Conservation (phyloP, 2,797 vertebrate genomes). For the Sebastes jordani region DNA sequence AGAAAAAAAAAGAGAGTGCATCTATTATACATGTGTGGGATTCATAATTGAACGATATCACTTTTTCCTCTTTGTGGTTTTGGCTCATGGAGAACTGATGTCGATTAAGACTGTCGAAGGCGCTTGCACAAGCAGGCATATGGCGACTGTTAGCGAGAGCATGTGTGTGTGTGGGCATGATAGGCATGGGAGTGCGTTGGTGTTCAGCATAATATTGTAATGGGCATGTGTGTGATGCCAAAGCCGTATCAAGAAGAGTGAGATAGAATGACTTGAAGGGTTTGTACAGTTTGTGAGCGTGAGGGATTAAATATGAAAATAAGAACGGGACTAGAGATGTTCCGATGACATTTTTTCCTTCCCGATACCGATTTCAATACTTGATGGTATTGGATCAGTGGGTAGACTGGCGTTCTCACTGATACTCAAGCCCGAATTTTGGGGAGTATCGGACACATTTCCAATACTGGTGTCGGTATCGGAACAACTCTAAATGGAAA, state of each 20-base stretch:
- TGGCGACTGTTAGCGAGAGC: constrained; percentile 22
- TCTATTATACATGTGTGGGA: constrained; percentile 74
- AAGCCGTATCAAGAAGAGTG: not conserved
- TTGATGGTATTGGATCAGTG: no score
- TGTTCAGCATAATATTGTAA: constrained; percentile 7
- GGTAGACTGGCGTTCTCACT: no score
- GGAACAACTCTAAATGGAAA: no score
- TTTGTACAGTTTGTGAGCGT: not conserved
- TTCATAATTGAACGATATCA: constrained; percentile 77
- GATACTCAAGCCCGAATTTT: no score
- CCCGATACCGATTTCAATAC: no score
- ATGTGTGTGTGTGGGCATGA: constrained; percentile 8
- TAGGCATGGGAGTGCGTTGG: constrained; percentile 2
- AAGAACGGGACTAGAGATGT: not conserved
- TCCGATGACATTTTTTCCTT: no score
- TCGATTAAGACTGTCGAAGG: constrained; percentile 43
- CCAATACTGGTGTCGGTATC: no score
- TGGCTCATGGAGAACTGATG: constrained; percentile 56
- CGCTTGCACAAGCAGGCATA: constrained; percentile 33
- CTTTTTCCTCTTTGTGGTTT: constrained; percentile 71
- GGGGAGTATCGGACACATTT: no score
- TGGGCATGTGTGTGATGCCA: not conserved
- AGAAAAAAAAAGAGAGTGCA: constrained; percentile 41
- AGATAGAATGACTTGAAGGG: not conserved
- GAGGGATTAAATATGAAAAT: not conserved